Percentiles rank a stretch among this genome's conserved stretches.
These are phyloP conservation scores for Megaptera novaeangliae DNA, from an alignment of 2,113 vertebrate species.

Conservation along the genomic window DNA sequence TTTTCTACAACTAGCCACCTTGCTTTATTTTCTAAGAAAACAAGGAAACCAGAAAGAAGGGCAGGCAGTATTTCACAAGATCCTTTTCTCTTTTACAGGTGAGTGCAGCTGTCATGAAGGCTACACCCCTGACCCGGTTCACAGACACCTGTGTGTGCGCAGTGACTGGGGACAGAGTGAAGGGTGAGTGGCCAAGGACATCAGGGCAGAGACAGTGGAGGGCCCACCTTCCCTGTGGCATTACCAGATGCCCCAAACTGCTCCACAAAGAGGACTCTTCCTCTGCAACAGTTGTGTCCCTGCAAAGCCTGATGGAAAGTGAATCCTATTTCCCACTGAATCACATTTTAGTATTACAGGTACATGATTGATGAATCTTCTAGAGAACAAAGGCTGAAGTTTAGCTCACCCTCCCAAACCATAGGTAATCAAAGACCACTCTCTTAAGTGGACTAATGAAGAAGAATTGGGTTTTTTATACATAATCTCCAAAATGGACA, in stretches of 20 bases:
- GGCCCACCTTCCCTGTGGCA: neutral
- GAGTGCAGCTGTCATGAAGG: conserved; percentile 98
- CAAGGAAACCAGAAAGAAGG: neutral
- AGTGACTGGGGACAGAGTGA: conserved; percentile 98
- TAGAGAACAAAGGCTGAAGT: neutral
- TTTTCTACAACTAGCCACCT: neutral
- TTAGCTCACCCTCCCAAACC: neutral
- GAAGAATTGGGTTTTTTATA: neutral
- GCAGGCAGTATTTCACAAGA: neutral
- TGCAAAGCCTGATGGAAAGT: neutral
- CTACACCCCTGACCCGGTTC: conserved; percentile 91
- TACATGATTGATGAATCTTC: neutral
- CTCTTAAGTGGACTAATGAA: neutral
- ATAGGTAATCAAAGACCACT: neutral
- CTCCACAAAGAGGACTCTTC: neutral
- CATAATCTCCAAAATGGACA: neutral
- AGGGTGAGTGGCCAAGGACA: conserved; percentile 86
- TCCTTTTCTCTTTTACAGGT: conserved; percentile 80
- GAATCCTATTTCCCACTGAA: neutral
- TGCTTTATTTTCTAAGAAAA: neutral
- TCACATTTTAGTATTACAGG: neutral
- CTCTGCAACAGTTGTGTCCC: neutral
- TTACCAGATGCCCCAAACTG: neutral
- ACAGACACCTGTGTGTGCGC: conserved; percentile 93
- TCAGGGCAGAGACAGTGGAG: fast-evolving